Percentiles rank a stretch among this genome's conserved stretches.
These are phyloP conservation scores for Anolis carolinensis DNA, from an alignment of 2,113 vertebrate species.

Conservation along the genomic window DNA sequence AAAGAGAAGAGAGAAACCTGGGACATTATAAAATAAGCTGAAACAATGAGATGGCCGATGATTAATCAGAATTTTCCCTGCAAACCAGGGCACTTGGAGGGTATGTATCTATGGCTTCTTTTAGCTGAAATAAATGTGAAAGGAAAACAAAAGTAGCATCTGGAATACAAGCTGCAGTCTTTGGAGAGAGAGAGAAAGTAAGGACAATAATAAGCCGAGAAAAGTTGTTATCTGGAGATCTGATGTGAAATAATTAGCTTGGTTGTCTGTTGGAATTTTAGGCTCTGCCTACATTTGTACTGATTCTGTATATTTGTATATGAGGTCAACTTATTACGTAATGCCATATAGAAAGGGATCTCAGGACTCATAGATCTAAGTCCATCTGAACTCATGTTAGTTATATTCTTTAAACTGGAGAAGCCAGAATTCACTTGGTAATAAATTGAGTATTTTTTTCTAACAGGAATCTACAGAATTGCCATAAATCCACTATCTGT, in stretches of 20 bases:
- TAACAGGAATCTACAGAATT: too few species aligned
- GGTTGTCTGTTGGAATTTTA: neutral
- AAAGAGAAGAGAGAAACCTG: too few species aligned
- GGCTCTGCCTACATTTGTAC: neutral
- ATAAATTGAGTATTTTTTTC: neutral
- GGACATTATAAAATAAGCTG: too few species aligned
- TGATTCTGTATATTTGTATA: neutral
- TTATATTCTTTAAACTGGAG: neutral
- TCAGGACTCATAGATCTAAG: neutral
- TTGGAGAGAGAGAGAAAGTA: neutral
- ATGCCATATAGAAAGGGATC: neutral
- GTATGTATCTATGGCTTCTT: too few species aligned
- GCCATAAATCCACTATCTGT: too few species aligned
- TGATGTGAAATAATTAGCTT: neutral
- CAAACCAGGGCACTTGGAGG: too few species aligned
- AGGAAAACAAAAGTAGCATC: neutral
- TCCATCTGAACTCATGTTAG: neutral
- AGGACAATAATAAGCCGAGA: neutral
- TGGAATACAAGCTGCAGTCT: neutral
- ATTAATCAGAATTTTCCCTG: too few species aligned
- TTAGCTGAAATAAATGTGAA: neutral
- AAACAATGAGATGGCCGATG: too few species aligned
- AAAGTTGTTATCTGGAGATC: neutral
- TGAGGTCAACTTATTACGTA: neutral
- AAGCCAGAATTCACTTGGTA: neutral